Evolutionary conservation across 2,113 vertebrate species (phyloP), one percentile per base, ranked within the genome.

Genomic region (Tachuris rubrigastra): DNA sequence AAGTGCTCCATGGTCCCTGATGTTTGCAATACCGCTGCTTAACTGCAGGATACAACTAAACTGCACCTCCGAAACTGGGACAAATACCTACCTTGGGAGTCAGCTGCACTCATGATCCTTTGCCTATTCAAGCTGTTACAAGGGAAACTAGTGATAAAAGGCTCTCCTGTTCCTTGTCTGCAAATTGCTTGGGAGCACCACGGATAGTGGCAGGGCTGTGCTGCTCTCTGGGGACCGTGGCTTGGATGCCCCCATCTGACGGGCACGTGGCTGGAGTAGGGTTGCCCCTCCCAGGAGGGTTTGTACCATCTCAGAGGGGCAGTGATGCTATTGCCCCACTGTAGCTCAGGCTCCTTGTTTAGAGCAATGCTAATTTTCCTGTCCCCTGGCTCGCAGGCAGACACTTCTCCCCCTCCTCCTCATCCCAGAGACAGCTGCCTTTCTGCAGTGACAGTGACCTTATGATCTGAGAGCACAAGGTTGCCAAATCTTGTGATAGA

Each of bases 391-490:
- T 83, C 2, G 0, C 44, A 65, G 37, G 39, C 62, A 63, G 63
- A 35, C 0, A 0, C 20, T 53, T 73, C 20, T 76, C 12, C 15
- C 67, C 46, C 28, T 93, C 46, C 42, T 62, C 82, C 74, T 79
- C n/a, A 8, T 82, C 79, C 62, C 81, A 76, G 53, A 42, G 52
- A 18, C 16, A 3, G 73, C 59, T 93, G 83, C 72, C 49, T 81
- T 95, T 83, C 84, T 12, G 33, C 44, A 33, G 47, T 46, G 72
- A 85, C 84, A 65, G 49, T 81, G 88, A 93, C 93, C 93, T 93
- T 84, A 44, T 0, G 5, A 72, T 80, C 85, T 83, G 72, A 93
- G 83, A 92, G 63, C 4, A 2, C 71, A 74, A 62, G 73, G 44
- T 22, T 93, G 90, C 79, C 72, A 84, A 66, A 92, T 87, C 60